Conservation (phyloP, 2,113 vertebrate genomes). For the Steatornis caripensis region DNA sequence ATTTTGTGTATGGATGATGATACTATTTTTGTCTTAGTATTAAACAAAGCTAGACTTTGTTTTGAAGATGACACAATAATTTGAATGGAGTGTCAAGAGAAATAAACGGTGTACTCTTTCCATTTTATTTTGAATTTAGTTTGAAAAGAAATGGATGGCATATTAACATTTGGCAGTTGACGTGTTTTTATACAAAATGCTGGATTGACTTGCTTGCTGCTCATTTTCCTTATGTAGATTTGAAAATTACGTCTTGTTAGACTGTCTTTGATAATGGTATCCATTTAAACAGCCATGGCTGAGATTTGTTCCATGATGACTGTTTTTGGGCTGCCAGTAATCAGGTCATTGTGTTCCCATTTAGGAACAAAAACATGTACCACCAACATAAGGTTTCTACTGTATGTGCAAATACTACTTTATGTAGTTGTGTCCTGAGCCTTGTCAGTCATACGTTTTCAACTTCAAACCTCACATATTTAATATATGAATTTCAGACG, state of each 20-base stretch:
- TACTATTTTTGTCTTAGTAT: not conserved
- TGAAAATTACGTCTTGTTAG: not conserved
- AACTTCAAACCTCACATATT: not conserved
- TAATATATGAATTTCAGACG: not conserved
- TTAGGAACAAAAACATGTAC: not conserved
- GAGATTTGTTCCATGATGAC: not conserved
- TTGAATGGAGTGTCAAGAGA: not conserved
- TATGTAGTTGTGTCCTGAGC: not conserved
- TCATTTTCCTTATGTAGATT: not conserved
- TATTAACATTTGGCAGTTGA: not conserved
- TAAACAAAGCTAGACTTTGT: not conserved
- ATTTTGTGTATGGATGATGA: not conserved
- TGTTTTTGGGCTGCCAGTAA: not conserved
- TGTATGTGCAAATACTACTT: not conserved
- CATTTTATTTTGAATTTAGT: not conserved
- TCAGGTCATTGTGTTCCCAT: not conserved
- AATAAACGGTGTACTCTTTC: not conserved
- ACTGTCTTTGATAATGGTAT: not conserved
- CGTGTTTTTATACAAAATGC: not conserved
- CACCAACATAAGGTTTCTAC: not conserved
- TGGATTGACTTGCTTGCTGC: not conserved
- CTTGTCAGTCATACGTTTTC: not conserved
- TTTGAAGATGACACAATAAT: not conserved
- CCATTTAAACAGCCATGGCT: not conserved
- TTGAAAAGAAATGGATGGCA: not conserved